These are phyloP conservation scores for Orestias chungarensis DNA, from an alignment of 2,797 vertebrate genomes.

Conservation along the genomic window DNA sequence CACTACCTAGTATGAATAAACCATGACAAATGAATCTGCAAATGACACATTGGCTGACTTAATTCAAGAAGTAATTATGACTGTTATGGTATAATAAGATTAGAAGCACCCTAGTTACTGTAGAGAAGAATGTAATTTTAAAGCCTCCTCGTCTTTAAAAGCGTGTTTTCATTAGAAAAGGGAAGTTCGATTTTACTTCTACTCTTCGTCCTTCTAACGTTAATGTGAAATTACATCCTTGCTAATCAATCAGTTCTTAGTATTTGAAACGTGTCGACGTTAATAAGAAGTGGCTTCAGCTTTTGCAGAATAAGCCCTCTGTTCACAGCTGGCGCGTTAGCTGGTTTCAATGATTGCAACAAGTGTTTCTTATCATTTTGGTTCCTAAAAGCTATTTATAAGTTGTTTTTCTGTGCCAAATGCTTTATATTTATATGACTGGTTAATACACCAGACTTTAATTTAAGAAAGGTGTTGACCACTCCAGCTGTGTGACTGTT, in stretches of 20 bases:
- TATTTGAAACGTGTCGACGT: conserved; percentile 22
- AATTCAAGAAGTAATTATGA: not conserved
- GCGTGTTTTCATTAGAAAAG: conserved; percentile 32
- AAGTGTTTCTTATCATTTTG: not conserved
- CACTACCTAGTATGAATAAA: not conserved
- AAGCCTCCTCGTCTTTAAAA: conserved; percentile 9
- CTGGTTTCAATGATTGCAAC: not conserved
- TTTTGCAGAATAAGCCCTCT: conserved; percentile 1
- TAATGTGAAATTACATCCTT: conserved; percentile 7
- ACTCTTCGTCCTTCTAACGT: conserved; percentile 16
- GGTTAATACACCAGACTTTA: not conserved
- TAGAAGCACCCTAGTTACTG: conserved; percentile 1
- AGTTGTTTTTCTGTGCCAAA: not conserved
- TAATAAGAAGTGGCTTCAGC: not conserved
- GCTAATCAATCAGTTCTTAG: conserved; percentile 13
- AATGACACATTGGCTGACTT: not conserved
- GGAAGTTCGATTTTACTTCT: conserved; percentile 41
- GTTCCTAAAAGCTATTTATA: not conserved
- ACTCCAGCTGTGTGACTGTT: not conserved
- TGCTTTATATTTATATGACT: not conserved
- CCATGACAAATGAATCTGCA: not conserved
- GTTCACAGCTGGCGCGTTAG: not conserved
- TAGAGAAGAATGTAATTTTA: conserved; percentile 2
- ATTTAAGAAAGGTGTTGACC: not conserved
- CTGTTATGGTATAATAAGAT: not conserved